Evolutionary conservation across 1,140 invertebrate genomes (phyloP), one percentile per base, ranked within the genome.

Genomic region (Berghia stephanieae): DNA sequence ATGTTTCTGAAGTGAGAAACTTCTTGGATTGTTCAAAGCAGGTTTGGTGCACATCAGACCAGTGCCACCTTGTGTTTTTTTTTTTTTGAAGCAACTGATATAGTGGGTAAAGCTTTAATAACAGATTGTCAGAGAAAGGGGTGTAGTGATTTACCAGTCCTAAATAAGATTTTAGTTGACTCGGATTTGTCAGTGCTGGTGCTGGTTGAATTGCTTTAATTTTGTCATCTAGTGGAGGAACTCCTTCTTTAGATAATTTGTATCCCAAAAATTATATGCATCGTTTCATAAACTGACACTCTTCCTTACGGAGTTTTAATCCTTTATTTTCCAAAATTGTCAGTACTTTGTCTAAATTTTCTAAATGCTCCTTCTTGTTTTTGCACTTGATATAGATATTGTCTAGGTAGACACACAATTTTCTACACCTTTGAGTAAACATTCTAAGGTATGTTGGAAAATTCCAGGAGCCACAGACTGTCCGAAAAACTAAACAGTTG

Each of bases 391-490:
- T 90, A 85, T 80, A 69, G 46, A 80, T 73, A 66, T 77, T 75
- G 77, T 82, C 81, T n/a, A 78, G 31, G 13, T 78, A 78, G 49
- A 44, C 36, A 21, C 18, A 10, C 36, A 42, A 13, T 63, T 16
- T 10, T 13, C 42, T 43, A 79, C 4, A 21, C 68, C 75, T 36
- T 42, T 27, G 10, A 91, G 79, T 3, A 86, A 34, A 74, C 85
- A 60, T 55, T 90, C 88, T 52, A 92, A 89, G 36, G 88, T 81
- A 73, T 84, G 31, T 80, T 92, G 89, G 76, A 92, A 92, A 70
- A 90, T 87, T n/a, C 85, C 80, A 13, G 91, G 90, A 1, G 90
- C 90, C 8, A 86, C 86, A 78, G 90, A 86, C 8, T 92, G 86
- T 10, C 90, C 91, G 27, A 84, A 91, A 81, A 3, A 77, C 55